These are phyloP conservation scores for Oscheius sp. DNA, from an alignment of 2,888 invertebrate species.

Conservation along the genomic window DNA sequence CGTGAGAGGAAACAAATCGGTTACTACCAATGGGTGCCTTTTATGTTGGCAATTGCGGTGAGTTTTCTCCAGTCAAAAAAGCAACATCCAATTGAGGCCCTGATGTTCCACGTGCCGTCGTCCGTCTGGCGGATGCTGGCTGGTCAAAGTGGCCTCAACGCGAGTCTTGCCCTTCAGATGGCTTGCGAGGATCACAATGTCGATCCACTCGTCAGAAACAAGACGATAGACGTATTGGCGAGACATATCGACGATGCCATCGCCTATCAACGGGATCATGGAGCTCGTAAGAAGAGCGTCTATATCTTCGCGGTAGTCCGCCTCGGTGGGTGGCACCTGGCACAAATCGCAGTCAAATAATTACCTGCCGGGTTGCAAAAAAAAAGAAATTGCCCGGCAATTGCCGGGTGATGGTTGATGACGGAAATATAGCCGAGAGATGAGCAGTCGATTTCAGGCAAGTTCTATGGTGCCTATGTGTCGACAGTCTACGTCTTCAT, in stretches of 20 bases:
- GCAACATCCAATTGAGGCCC: slow-evolving; percentile 12
- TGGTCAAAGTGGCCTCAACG: slow-evolving; percentile 74
- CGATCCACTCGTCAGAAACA: slow-evolving; percentile 75
- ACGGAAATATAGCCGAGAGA: not conserved
- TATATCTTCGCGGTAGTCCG: slow-evolving; percentile 62
- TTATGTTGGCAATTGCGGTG: slow-evolving; percentile 70
- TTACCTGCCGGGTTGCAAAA: slow-evolving; percentile 21
- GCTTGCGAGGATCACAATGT: slow-evolving; percentile 74
- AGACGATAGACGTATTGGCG: slow-evolving; percentile 76
- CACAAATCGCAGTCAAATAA: not conserved
- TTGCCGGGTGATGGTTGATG: not conserved
- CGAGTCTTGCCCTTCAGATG: slow-evolving; percentile 72
- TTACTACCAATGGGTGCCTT: slow-evolving; percentile 69
- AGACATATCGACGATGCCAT: slow-evolving; percentile 76
- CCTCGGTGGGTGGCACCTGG: slow-evolving; percentile 67
- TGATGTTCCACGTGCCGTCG: slow-evolving; percentile 71
- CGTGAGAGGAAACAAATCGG: slow-evolving; percentile 72
- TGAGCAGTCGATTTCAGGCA: slow-evolving; percentile 56
- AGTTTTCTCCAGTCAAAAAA: slow-evolving; percentile 47
- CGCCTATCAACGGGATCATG: slow-evolving; percentile 72
- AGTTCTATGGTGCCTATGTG: slow-evolving; percentile 76
- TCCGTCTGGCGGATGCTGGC: slow-evolving; percentile 72
- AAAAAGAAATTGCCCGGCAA: slow-evolving; percentile 28
- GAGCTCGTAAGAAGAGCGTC: slow-evolving; percentile 56
- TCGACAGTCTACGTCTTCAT: slow-evolving; percentile 75